Evolutionary conservation across 2,113 vertebrate species (phyloP).

Genomic region (Indicator maculatus): DNA sequence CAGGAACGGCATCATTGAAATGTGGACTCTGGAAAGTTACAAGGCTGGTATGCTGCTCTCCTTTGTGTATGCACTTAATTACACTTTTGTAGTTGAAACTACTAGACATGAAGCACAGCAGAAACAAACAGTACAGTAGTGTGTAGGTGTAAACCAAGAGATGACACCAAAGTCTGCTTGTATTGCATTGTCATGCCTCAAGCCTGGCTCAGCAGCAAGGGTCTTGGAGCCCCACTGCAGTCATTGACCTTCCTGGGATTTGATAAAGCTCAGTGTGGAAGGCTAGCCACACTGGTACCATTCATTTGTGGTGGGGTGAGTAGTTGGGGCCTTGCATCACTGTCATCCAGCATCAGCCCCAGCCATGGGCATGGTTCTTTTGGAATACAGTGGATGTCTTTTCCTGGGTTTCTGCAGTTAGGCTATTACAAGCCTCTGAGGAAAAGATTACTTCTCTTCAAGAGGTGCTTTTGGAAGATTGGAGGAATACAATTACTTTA

Average conservation of each 20-base stretch:
- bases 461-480: accelerated
- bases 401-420: background rate
- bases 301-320: background rate
- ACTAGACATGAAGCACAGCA: background rate
- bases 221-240: background rate
- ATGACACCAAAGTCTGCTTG: background rate
- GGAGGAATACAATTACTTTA: background rate
- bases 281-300: accelerated
- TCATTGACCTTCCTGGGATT: background rate
- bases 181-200: accelerated
- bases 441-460: background rate
- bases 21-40: background rate
- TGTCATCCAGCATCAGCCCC: background rate
- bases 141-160: background rate
- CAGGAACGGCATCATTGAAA: background rate
- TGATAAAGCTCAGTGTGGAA: accelerated
- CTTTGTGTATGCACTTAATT: background rate
- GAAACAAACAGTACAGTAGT: background rate
- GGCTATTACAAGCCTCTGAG: accelerated
- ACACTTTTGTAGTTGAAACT: background rate
- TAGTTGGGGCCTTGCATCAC: accelerated
- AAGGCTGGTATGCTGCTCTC: accelerated
- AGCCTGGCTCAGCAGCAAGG: accelerated
- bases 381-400: background rate
- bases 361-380: background rate